Evolutionary conservation across 1,140 invertebrate species (phyloP), one percentile per base, ranked within the genome.

Genomic region (Drosophila orosa): DNA sequence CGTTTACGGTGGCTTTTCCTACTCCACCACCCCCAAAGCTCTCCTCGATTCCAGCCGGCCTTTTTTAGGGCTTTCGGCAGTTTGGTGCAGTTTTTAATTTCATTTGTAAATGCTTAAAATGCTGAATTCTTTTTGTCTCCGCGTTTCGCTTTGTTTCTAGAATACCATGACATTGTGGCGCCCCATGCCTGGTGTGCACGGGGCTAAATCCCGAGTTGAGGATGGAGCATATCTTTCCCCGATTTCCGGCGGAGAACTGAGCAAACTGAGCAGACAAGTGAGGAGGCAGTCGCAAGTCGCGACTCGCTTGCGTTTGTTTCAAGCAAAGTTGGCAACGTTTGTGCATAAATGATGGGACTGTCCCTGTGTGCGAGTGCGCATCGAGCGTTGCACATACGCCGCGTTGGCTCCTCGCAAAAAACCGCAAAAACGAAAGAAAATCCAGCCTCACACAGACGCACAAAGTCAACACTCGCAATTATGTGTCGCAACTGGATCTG

Each of bases 101-200:
- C 82, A 87, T 89, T 83, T 87, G 19, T 67, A 83, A 87, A 73
- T 89, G 80, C 76, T 87, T 89, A 79, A 86, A 89, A 55, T 52
- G 76, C 84, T 76, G 44, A 29, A 59, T 89, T 76, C 77, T 54
- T 71, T 75, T 58, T 57, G 50, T 61, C 42, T 59, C 19, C 40
- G 24, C 42, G n/a, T 24, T 31, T 73, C 31, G 39, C 55, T 67
- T 85, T 80, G 47, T 62, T 60, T 56, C 50, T 12, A 33, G 42
- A 74, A 67, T 73, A 27, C 52, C 73, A 40, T 62, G 56, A 73
- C 77, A 74, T 57, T 48, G 42, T 40, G 33, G 35, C 47, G 67
- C 24, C 22, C 52, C 31, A 37, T 24, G 35, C 19, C 56, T 29
- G 52, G 35, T 78, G 57, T 57, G 59, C 48, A 57, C 55, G 25